Conservation (phyloP, 2,113 vertebrate genomes). For the Rhineura floridana region DNA sequence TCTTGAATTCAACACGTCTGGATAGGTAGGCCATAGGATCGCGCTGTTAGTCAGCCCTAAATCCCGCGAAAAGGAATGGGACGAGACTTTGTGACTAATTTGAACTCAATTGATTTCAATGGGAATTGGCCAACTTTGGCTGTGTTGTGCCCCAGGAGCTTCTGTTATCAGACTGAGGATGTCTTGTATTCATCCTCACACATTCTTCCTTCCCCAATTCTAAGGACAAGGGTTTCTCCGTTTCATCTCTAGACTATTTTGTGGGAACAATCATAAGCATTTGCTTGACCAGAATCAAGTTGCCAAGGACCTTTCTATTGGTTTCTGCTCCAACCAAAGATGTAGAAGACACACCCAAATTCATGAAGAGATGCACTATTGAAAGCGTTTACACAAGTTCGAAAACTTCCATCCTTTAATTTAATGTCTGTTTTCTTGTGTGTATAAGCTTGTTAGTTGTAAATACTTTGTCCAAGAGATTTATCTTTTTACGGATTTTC, state of each 20-base stretch:
- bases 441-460: constrained; percentile 79
- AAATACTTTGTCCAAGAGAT: constrained; percentile 83
- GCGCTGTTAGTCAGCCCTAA: neutral
- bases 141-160: neutral
- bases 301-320: constrained; percentile 33
- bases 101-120: neutral
- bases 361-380: constrained; percentile 78
- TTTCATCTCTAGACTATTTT: constrained; percentile 10
- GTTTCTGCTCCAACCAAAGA: constrained; percentile 40
- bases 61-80: neutral
- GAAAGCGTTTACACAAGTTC: constrained; percentile 78
- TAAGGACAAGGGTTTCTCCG: neutral
- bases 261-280: constrained; percentile 4
- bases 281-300: neutral
- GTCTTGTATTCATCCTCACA: neutral
- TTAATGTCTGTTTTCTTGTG: constrained; percentile 74
- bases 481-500: constrained; percentile 86
- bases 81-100: neutral
- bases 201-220: constrained; percentile 4
- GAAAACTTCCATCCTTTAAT: constrained; percentile 76
- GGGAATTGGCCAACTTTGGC: neutral
- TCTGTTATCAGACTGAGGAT: neutral
- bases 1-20: neutral
- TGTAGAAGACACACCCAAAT: constrained; percentile 24
- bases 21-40: neutral